Conservation (phyloP, 2,797 vertebrate species). For the Delichon dasypus region DNA sequence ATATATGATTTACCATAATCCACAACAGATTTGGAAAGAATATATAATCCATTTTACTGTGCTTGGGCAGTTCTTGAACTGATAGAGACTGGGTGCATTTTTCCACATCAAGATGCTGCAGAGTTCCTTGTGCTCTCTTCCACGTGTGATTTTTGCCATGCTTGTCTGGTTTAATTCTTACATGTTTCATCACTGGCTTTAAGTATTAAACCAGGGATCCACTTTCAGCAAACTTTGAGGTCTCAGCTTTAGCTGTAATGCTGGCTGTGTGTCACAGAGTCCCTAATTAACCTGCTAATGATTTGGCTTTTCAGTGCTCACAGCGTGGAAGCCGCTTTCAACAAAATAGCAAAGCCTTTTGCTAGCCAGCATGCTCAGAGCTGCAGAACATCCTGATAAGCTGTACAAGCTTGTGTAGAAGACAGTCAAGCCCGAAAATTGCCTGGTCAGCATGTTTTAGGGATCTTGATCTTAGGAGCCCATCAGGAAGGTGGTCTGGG, state of each 20-base stretch:
- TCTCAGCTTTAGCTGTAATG: background rate
- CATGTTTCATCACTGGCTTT: background rate
- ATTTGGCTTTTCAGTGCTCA: background rate
- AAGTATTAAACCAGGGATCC: background rate
- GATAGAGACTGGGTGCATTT: background rate
- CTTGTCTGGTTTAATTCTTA: background rate
- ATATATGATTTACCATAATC: background rate
- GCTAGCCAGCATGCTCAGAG: background rate
- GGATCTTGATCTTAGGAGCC: background rate
- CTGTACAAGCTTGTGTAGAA: background rate
- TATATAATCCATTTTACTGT: background rate
- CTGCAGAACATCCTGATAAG: background rate
- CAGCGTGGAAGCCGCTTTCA: background rate
- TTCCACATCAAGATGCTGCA: background rate
- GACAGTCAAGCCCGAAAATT: background rate
- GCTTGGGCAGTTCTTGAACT: background rate
- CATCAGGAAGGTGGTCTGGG: background rate
- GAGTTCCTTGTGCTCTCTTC: background rate
- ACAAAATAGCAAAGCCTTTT: background rate
- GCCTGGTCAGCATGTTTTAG: background rate
- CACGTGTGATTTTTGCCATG: accelerated
- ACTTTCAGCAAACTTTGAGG: background rate
- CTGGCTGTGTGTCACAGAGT: background rate
- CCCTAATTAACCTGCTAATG: background rate
- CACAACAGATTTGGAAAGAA: background rate